Percentiles rank a stretch among this genome's conserved stretches.
phyloP scores from a whole-genome alignment of 2,113 vertebrate species.

The Opisthocomus hoazin region DNA sequence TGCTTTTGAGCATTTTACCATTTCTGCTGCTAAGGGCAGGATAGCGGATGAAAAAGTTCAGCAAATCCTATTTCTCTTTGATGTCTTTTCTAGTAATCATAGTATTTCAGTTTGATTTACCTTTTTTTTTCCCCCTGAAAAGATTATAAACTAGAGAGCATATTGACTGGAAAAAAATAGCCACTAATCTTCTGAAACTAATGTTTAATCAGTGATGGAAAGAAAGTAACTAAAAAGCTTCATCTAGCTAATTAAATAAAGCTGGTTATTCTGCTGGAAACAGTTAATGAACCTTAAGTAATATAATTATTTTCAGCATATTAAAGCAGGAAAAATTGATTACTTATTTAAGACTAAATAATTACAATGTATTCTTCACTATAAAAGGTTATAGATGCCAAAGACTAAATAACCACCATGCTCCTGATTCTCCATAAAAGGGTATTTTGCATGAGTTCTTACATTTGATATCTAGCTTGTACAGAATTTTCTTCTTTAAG shows the following conservation, averaged over 20 bases:
- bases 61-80: neutral
- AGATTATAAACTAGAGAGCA: conserved; percentile 7
- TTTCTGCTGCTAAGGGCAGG: neutral
- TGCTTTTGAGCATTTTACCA: neutral
- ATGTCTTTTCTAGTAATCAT: neutral
- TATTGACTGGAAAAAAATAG: conserved; percentile 43
- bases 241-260: conserved; percentile 65
- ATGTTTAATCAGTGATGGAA: conserved; percentile 61
- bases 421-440: neutral
- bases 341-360: conserved; percentile 65
- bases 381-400: conserved; percentile 12
- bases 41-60: neutral
- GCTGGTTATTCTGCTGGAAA: conserved; percentile 61
- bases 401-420: conserved; percentile 2
- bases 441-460: conserved; percentile 11
- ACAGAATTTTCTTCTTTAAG: neutral
- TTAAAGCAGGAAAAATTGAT: conserved; percentile 56
- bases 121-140: neutral
- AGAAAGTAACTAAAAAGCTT: conserved; percentile 55
- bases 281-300: conserved; percentile 62
- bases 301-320: conserved; percentile 65
- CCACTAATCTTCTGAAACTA: conserved; percentile 55
- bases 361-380: conserved; percentile 40
- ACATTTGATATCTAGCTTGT: neutral
- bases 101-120: conserved; percentile 10